Conservation (phyloP, 2,797 vertebrate species). For the Pangasius macronema region DNA sequence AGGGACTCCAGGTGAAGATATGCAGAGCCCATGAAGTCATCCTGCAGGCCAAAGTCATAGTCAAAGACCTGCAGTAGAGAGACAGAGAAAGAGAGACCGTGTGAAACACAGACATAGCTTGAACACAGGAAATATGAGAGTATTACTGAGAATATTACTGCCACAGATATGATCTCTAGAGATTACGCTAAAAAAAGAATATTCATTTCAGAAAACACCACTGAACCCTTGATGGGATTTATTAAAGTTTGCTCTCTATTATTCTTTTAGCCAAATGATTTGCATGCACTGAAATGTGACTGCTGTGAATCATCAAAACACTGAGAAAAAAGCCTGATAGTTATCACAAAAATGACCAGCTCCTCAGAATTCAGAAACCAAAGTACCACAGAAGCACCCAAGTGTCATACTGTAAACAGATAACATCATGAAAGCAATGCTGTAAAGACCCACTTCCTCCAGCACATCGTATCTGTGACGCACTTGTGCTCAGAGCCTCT, state of each 20-base stretch:
- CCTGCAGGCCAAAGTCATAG: constrained; percentile 96
- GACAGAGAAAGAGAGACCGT: constrained; percentile 3
- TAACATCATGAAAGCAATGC: background rate
- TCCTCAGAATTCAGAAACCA: background rate
- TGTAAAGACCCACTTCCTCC: background rate
- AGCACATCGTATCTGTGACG: background rate
- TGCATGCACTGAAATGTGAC: background rate
- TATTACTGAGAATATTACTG: background rate
- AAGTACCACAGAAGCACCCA: background rate
- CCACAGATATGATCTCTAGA: background rate
- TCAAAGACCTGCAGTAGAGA: constrained; percentile 84
- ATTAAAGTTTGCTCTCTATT: background rate
- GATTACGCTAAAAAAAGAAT: background rate
- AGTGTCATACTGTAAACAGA: background rate
- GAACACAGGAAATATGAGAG: background rate
- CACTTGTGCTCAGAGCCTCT: background rate
- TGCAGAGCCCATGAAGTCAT: constrained; percentile 96
- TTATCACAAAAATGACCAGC: background rate
- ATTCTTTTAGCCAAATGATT: background rate
- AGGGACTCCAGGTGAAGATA: constrained; percentile 87
- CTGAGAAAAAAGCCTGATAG: background rate
- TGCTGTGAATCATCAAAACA: background rate
- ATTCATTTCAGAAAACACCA: background rate
- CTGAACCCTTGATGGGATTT: background rate
- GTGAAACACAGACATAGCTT: background rate